phyloP scores from a whole-genome alignment of 2,888 invertebrate species.

The Colostygia pectinataria region DNA sequence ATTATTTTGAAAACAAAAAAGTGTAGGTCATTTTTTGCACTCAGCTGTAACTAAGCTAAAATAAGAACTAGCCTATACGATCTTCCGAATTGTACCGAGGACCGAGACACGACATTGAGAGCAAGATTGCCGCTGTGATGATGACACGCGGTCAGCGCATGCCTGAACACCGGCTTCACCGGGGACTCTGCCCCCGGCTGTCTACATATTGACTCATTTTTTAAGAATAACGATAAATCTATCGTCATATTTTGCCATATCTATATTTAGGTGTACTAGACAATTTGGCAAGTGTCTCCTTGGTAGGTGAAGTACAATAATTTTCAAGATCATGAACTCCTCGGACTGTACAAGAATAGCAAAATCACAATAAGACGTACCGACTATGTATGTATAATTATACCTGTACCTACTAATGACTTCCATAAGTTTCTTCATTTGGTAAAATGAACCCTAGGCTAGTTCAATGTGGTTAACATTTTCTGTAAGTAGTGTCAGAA shows the following conservation, averaged over 20 bases:
- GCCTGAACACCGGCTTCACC: conserved; percentile 28
- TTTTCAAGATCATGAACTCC: conserved; percentile 31
- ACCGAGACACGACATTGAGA: conserved; percentile 20
- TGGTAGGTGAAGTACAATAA: conserved; percentile 31
- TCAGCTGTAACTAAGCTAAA: conserved; percentile 13
- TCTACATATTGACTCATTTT: conserved; percentile 49
- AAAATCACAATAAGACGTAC: conserved; percentile 1
- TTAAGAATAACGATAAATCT: conserved; percentile 42
- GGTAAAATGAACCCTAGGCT: too few species aligned
- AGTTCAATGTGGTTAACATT: not conserved
- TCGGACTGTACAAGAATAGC: conserved; percentile 15
- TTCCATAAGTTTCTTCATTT: conserved; percentile 2
- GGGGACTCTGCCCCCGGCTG: conserved; percentile 58
- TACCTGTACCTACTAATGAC: too few species aligned
- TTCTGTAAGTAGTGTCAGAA: not conserved
- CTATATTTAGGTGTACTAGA: conserved; percentile 9
- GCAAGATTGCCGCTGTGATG: conserved; percentile 29
- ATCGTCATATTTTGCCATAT: conserved; percentile 26
- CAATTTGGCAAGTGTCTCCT: conserved; percentile 36
- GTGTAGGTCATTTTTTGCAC: conserved; percentile 17
- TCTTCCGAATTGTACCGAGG: conserved; percentile 15
- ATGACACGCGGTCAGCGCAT: conserved; percentile 56
- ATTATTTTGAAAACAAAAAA: conserved; percentile 12
- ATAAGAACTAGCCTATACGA: conserved; percentile 19
- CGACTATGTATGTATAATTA: too few species aligned